These are phyloP conservation scores for Hemitrygon akajei DNA, from an alignment of 2,797 vertebrate genomes.

Conservation along the genomic window DNA sequence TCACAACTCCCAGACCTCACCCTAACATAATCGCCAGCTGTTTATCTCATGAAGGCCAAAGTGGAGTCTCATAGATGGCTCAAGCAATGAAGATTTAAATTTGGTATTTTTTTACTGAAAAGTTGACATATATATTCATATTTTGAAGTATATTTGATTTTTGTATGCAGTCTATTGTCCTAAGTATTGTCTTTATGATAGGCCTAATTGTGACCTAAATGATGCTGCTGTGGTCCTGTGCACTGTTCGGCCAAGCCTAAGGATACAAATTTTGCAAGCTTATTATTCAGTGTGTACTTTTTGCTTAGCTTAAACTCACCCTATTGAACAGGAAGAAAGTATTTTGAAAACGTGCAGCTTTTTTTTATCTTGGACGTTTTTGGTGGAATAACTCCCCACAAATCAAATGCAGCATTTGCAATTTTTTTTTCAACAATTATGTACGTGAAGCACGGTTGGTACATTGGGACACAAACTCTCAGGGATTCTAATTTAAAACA, in stretches of 20 bases:
- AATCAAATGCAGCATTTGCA: not conserved
- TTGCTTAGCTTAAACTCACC: constrained; percentile 1
- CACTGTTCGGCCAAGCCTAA: not conserved
- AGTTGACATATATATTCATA: not conserved
- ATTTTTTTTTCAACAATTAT: not conserved
- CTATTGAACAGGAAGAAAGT: not conserved
- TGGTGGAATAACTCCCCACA: not conserved
- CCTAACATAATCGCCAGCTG: constrained; percentile 54
- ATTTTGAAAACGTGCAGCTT: not conserved
- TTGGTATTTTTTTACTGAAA: constrained; percentile 43
- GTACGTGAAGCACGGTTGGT: not conserved
- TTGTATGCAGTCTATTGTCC: not conserved
- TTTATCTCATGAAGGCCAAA: constrained; percentile 58
- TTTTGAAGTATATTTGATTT: not conserved
- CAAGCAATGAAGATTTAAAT: constrained; percentile 49
- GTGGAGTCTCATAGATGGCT: constrained; percentile 36
- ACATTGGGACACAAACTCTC: not conserved
- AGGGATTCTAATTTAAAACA: not conserved
- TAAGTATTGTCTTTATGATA: not conserved
- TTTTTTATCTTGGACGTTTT: not conserved
- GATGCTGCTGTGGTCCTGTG: not conserved
- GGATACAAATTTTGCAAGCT: not conserved
- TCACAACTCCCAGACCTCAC: constrained; percentile 52
- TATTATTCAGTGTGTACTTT: not conserved
- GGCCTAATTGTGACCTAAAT: not conserved